A percentile compares a stretch with the other conserved stretches of the same genome.
These are phyloP conservation scores for Semibalanus balanoides DNA, from an alignment of 1,140 invertebrate genomes.

Conservation along the genomic window DNA sequence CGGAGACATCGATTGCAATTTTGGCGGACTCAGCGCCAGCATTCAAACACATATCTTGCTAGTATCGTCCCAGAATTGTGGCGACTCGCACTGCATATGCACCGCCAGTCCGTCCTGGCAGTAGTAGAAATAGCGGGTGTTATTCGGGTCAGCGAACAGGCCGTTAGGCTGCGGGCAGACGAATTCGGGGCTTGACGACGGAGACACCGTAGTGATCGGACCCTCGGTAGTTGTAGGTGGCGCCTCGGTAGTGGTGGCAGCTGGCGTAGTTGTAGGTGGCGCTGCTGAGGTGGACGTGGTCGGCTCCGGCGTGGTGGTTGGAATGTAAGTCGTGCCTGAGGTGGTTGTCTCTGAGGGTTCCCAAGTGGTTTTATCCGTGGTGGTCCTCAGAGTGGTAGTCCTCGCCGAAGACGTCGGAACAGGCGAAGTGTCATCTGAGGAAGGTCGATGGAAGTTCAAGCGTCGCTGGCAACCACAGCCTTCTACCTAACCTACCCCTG, in stretches of 20 bases:
- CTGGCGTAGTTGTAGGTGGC: background rate
- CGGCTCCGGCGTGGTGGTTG: background rate
- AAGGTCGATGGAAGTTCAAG: too few relatives aligned
- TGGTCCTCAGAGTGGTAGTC: background rate
- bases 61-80: background rate
- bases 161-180: background rate
- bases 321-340: background rate
- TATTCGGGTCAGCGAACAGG: background rate
- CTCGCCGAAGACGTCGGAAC: background rate
- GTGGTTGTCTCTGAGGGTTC: background rate
- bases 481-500: too few relatives aligned
- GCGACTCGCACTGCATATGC: background rate
- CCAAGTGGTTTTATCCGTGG: too few relatives aligned
- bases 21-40: too few relatives aligned
- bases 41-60: background rate
- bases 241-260: background rate
- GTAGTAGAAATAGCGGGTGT: background rate
- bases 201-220: background rate
- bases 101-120: background rate
- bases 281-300: background rate
- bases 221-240: background rate
- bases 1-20: too few relatives aligned
- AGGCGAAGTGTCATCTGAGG: too few relatives aligned
- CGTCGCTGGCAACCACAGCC: too few relatives aligned
- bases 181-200: background rate